Base-by-base conservation (phyloP, 2,888 invertebrate genomes). In the Polyommatus iphigenia region DNA sequence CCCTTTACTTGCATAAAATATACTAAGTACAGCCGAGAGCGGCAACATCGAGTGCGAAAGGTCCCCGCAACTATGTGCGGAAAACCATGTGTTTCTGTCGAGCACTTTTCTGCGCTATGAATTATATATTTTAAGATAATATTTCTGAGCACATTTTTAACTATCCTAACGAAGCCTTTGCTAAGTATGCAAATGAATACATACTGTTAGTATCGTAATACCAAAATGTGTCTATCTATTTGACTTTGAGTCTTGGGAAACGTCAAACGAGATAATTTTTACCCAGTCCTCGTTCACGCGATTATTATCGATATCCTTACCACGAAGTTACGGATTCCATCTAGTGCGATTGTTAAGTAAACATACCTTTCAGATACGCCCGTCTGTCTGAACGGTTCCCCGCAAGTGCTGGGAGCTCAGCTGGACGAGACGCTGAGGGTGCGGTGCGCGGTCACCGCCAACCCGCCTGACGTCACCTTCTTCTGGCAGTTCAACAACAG, bases 401-500 rank as follows among this genome's bases (percentile, higher is more conserved):
- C 97, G 50, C 96, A 96, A 85, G 95, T 98, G 77, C 96, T 98
- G 79, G 98, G 98, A 15, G 98, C 97, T 13, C 97, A 97, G 78
- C 91, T 98, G 82, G 97, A 98, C 87, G 98, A 98, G 87, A 95
- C 96, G 3, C 94, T 97, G 80, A 96, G 96, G 80, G 96, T 97
- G 79, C 95, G 96, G n/a, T 98, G 98, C 88, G 97, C 97, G 82
- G 97, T 98, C 79, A 97, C 97, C 46, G 97, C 98, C 50, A 98
- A 98, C 90, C 98, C 98, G 0, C 96, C 96, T 80, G 97, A 97
- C 85, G 97, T 98, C 82, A 96, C 96, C 78, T 98, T 98, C 90
- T 96, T 97, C 84, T 98, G 98, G 98, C 97, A 97, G 86, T 97
- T 98, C 91, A 98, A 98, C 88, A 97, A 97, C 87, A 97, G 97